These are phyloP conservation scores for Tetramorium simillimum DNA, from an alignment of 1,140 invertebrate genomes.

Conservation along the genomic window DNA sequence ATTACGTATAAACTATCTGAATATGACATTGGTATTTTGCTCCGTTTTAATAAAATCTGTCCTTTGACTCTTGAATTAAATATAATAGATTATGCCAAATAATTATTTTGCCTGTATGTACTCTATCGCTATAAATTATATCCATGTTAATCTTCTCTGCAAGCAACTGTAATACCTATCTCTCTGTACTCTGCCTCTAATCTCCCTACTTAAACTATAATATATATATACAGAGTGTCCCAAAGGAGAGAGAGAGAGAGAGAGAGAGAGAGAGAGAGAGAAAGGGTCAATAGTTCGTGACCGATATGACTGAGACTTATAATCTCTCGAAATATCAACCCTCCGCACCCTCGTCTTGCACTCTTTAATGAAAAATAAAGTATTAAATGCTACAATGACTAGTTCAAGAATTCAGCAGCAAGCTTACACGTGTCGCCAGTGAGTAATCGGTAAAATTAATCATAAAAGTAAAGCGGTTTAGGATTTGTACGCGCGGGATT, in stretches of 20 bases:
- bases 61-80: neutral
- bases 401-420: neutral
- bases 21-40: neutral
- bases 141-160: neutral
- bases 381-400: slow-evolving; percentile 8
- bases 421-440: neutral
- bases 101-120: neutral
- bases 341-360: neutral
- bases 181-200: neutral
- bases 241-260: neutral
- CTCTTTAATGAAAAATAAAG: neutral
- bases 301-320: neutral
- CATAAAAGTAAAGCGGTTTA: slow-evolving; percentile 42
- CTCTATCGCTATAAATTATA: neutral
- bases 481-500: slow-evolving; percentile 32
- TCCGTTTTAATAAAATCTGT: neutral
- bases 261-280: neutral
- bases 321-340: neutral
- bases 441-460: slow-evolving; percentile 43
- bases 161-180: slow-evolving; percentile 5
- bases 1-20: neutral
- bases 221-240: neutral
- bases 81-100: neutral
- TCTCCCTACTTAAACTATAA: slow-evolving; percentile 16
- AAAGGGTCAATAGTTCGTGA: slow-evolving; percentile 7